Percentiles rank a stretch among this genome's conserved stretches.
Conservation (phyloP, 2,113 vertebrate species). For the Morone chrysops region DNA sequence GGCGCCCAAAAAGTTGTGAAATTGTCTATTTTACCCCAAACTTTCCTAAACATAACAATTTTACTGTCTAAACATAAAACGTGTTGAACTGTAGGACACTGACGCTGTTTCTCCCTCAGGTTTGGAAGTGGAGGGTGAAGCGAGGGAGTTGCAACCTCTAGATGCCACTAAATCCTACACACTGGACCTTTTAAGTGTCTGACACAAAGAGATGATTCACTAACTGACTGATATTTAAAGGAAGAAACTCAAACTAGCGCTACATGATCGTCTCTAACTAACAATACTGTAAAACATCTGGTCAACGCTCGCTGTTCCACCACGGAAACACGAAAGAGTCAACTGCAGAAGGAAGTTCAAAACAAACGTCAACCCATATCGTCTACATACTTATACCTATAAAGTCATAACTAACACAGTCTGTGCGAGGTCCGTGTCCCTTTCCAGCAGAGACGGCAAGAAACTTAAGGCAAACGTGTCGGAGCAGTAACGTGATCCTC, state of each 20-base stretch:
- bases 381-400: slow-evolving; percentile 28
- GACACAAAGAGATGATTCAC: slow-evolving; percentile 11
- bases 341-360: slow-evolving; percentile 37
- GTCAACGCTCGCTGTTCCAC: slow-evolving; percentile 41
- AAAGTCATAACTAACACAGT: slow-evolving; percentile 15
- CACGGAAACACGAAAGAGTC: slow-evolving; percentile 54
- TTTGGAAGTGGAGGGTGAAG: no score
- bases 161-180: no score
- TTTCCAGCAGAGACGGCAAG: slow-evolving; percentile 76
- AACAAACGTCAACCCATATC: slow-evolving; percentile 25
- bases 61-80: no score
- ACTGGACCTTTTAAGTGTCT: slow-evolving; percentile 13
- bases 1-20: no score
- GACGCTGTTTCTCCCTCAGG: no score
- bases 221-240: slow-evolving; percentile 15
- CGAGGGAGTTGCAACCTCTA: no score
- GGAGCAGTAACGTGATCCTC: slow-evolving; percentile 41
- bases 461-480: slow-evolving; percentile 65
- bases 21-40: no score
- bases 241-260: slow-evolving; percentile 38
- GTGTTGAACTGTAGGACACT: no score
- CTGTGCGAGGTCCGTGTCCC: slow-evolving; percentile 52
- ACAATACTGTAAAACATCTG: slow-evolving; percentile 55
- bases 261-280: slow-evolving; percentile 54
- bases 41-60: no score